Base-by-base conservation (phyloP, 2,888 invertebrate species). In the Pheosia gnoma region DNA sequence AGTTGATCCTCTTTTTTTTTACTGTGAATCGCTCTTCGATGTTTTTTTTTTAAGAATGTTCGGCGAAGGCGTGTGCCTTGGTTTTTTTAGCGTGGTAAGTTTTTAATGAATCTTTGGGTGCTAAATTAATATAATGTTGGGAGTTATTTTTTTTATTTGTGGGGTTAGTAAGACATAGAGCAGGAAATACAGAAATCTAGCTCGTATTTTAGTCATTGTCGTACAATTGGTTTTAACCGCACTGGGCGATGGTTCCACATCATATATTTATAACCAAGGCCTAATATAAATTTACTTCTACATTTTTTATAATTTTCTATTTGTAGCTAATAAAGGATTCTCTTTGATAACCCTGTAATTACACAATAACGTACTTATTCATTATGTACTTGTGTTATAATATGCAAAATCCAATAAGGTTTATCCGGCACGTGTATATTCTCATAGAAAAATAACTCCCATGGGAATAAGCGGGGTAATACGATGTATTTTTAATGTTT, bases 401-500 rank as follows among this genome's bases (percentile, higher is more conserved):
- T 67, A 74, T 75, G 66, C 66, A 69, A 61, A 59, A 63, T 58
- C 60, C 10, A 39, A 59, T 65, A 66, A 62, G 71, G 76, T 67
- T 76, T 74, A 68, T 38, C 69, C 67, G 41, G n/a, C 75, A 76
- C 59, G 60, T 75, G 74, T 68, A 59, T 65, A 49, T 74, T 75
- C 75, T 61, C 76, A 75, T 68, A 67, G 71, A 69, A 67, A 74
- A 70, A 71, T 61, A 72, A 66, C 60, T 39, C 57, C 7, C 47
- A 60, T 61, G 59, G 64, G 60, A 67, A 68, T 68, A 67, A 73
- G 63, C 47, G 45, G 60, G 62, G 62, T 75, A 66, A 62, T 68
- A 71, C 63, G 67, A 68, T 70, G 72, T 73, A 67, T 73, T 74
- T 75, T 73, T 71, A 66, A 75, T 73, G 67, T 70, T 71, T 68